Conservation (phyloP, 2,113 vertebrate genomes). For the Perognathus longimembris region DNA sequence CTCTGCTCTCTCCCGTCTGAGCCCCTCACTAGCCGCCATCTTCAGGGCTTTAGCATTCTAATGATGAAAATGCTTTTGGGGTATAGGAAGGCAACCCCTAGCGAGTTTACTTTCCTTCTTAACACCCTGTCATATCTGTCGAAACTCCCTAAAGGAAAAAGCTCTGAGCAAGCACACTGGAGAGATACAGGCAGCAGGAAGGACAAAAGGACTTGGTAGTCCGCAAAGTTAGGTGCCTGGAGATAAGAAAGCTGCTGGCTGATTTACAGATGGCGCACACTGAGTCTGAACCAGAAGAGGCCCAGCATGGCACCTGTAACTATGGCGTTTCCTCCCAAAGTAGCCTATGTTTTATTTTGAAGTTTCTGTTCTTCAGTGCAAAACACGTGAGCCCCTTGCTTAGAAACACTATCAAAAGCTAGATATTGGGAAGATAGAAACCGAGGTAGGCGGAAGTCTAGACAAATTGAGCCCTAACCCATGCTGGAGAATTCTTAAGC, state of each 20-base stretch:
- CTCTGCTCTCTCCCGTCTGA: background rate
- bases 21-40: background rate
- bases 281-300: background rate
- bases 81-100: conserved; percentile 56
- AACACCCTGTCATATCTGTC: conserved; percentile 26
- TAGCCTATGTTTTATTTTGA: conserved; percentile 32
- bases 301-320: background rate
- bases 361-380: background rate
- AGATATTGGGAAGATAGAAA: background rate
- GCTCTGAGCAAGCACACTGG: conserved; percentile 28
- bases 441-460: background rate
- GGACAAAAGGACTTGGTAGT: conserved; percentile 52
- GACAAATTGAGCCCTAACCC: conserved; percentile 35
- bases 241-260: too few species aligned
- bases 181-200: conserved; percentile 9
- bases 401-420: conserved; percentile 32
- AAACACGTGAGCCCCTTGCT: background rate
- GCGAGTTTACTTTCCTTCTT: conserved; percentile 77
- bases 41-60: background rate
- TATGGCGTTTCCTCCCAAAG: background rate
- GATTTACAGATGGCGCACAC: background rate
- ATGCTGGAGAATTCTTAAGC: conserved; percentile 64
- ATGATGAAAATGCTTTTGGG: conserved; percentile 59
- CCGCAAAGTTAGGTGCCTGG: conserved; percentile 44
- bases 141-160: conserved; percentile 69